Evolutionary conservation across 64 coral and sea anemone species (phyloP).

Genomic region (Stylophora pistillata): DNA sequence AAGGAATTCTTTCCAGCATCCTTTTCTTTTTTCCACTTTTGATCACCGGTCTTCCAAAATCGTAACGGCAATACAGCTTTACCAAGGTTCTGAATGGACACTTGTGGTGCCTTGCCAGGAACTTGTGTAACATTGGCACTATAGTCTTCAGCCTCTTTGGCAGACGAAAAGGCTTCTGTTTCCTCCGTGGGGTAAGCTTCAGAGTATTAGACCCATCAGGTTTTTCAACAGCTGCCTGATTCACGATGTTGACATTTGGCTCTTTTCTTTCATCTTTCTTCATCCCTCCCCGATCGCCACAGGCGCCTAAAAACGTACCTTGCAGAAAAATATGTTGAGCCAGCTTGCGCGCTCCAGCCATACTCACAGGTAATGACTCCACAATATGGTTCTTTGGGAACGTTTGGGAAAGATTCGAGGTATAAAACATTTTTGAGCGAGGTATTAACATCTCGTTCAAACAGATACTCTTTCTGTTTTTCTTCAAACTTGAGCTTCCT

Average conservation of each 20-base stretch:
- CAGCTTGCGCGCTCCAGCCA: slow-evolving; percentile 41
- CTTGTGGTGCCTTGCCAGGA: slow-evolving; percentile 47
- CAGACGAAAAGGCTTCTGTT: slow-evolving; percentile 15
- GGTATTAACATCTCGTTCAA: slow-evolving; percentile 4
- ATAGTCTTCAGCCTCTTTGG: slow-evolving; percentile 54
- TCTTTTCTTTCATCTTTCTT: not conserved
- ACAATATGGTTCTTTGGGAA: slow-evolving; percentile 66
- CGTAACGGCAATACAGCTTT: not conserved
- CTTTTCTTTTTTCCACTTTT: not conserved
- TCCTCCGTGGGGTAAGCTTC: not conserved
- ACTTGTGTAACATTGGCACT: slow-evolving; percentile 19
- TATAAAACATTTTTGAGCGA: slow-evolving; percentile 40
- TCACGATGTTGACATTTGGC: not conserved
- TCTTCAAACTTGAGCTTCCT: not conserved
- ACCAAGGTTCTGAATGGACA: slow-evolving; percentile 58
- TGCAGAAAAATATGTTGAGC: slow-evolving; percentile 59
- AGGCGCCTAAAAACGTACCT: not conserved
- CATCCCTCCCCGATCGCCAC: not conserved
- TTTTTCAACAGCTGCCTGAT: not conserved
- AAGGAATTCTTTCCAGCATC: not conserved
- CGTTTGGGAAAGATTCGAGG: slow-evolving; percentile 42
- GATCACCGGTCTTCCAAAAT: not conserved
- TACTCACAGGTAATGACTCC: slow-evolving; percentile 42
- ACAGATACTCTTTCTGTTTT: not conserved
- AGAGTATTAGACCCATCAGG: not conserved